Base-by-base conservation (phyloP, 2,888 invertebrate species). In the Athalia cordata region DNA sequence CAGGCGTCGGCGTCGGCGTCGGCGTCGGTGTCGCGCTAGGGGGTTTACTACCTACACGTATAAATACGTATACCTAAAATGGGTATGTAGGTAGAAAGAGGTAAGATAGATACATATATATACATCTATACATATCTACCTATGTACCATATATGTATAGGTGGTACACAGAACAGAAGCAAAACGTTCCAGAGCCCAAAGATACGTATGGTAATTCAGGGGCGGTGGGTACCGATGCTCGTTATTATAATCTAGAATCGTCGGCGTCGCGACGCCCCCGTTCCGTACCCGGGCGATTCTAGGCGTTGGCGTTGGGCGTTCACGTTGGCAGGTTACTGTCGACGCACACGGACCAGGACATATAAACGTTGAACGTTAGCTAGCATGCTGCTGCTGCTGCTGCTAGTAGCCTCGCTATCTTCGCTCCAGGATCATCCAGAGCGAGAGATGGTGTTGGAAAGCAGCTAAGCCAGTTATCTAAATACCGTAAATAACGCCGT, bases 381-480 rank as follows among this genome's bases (percentile, higher is more conserved):
- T 11, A 52, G 11, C 52, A 52, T 52, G 7, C 52, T 9, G 52
- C 52, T n/a, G 50, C 3, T 9, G 49, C 4, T 15, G 15, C 8
- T 45, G 43, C 52, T 52, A 29, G 52, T 29, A 55, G 68, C 3
- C 68, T n/a, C 59, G 70, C 70, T 72, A 72, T 72, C 72, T 72
- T 11, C 29, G 47, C 72, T 8, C 57, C 52, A 45, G 72, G 72
- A 72, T 72, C 72, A 72, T 13, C 57, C n/a, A 59, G 62, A 13
- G 29, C 29, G 29, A 29, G 75, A 75, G 75, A 75, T 64, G 86
- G 88, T 84, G 87, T 84, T 86, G 86, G 87, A 82, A 83, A 85
- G 83, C 85, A 84, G 85, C 87, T 89, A 89, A 89, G 89, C 89
- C 89, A 88, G 89, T 90, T 90, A 89, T 89, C 89, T 89, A 89